Conservation (phyloP, 2,797 vertebrate genomes). For the Capromys pilorides region DNA sequence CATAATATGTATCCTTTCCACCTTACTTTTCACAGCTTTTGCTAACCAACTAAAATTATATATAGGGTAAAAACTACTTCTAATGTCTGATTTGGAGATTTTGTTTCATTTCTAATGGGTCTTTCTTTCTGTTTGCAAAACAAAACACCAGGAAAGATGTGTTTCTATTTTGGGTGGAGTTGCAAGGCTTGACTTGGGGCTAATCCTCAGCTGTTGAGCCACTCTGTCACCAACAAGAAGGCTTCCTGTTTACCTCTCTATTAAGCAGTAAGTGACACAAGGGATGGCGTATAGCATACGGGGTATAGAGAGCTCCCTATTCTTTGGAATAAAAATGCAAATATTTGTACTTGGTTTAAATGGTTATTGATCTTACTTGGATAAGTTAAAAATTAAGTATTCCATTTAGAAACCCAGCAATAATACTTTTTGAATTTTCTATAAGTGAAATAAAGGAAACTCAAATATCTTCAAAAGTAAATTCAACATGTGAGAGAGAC, state of each 20-base stretch:
- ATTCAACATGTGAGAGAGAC: not conserved
- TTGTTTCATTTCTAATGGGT: not conserved
- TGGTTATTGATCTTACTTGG: not conserved
- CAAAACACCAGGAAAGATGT: slow-evolving; percentile 18
- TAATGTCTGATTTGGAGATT: not conserved
- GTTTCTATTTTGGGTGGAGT: slow-evolving; percentile 9
- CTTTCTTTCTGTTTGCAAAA: slow-evolving; percentile 60
- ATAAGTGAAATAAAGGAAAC: not conserved
- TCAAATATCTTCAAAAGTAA: not conserved
- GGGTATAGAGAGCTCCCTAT: not conserved
- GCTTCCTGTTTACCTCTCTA: not conserved
- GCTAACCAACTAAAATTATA: not conserved
- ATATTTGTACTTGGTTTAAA: not conserved
- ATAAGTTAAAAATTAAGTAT: not conserved
- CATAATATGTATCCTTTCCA: slow-evolving; percentile 20
- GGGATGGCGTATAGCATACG: not conserved
- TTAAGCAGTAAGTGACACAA: not conserved
- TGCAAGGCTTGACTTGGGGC: not conserved
- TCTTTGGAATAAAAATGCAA: slow-evolving; percentile 4
- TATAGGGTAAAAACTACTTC: not conserved
- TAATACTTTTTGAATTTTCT: not conserved
- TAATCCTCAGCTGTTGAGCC: not conserved
- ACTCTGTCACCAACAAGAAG: slow-evolving; percentile 16
- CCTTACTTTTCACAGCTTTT: not conserved
- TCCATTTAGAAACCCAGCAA: not conserved